Evolutionary conservation across 2,888 invertebrate genomes (phyloP), one percentile per base, ranked within the genome.

Genomic region (Euclidia mi): DNA sequence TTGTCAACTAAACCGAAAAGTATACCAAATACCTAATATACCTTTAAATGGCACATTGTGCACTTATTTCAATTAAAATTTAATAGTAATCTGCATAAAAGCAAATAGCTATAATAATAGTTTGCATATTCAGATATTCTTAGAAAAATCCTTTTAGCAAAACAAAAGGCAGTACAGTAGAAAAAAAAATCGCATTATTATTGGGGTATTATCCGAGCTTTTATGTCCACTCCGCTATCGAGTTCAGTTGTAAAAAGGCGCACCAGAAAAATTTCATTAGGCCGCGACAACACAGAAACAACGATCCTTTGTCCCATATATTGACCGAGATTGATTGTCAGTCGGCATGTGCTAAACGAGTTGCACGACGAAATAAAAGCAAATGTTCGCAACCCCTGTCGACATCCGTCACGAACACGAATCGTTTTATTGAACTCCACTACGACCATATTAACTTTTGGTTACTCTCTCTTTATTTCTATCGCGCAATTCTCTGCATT

Each of bases 291-390:
- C 81, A 85, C 79, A 82, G 85, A 85, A 84, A 89, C 89, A 89
- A 85, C 84, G 83, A 79, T 82, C 89, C 91, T 91, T 90, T 90
- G 89, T 92, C 84, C 87, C 80, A 88, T 82, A 89, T 92, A 92
- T 92, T 91, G 91, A 91, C 92, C 89, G 89, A 88, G 92, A 92
- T 90, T 92, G 93, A 93, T 92, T 90, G 92, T 91, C 93, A 91
- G 89, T 83, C 87, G 89, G 88, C 88, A 88, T 88, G 88, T 86
- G 88, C 88, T 90, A 89, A 91, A 91, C 91, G 92, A 89, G 89
- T 90, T 88, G 88, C 81, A 76, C 70, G 85, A 82, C 79, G 82
- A 91, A 92, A 92, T 90, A 92, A 92, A 90, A 92, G 86, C 89
- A 89, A 90, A 90, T 86, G 84, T 87, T 85, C 79, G 78, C 84